Conservation (phyloP, 1,140 invertebrate genomes). For the Drosophila kikkawai region DNA sequence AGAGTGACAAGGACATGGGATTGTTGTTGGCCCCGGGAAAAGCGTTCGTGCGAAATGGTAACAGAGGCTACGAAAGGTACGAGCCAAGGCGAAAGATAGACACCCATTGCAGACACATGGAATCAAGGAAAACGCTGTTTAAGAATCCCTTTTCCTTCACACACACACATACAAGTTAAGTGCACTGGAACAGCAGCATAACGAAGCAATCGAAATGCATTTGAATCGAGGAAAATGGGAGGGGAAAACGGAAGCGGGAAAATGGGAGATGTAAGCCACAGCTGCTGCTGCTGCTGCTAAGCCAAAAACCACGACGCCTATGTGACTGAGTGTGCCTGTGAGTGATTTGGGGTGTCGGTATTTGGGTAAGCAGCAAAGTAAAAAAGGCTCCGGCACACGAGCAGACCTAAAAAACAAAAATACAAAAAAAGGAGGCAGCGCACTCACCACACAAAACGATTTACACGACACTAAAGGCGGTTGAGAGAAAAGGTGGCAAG, state of each 20-base stretch:
- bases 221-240: slow-evolving; percentile 57
- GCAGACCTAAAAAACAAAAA: slow-evolving; percentile 49
- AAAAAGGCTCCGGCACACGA: slow-evolving; percentile 31
- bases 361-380: slow-evolving; percentile 36
- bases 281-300: slow-evolving; percentile 35
- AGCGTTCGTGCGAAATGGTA: slow-evolving; percentile 58
- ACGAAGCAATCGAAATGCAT: slow-evolving; percentile 81
- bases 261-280: slow-evolving; percentile 34
- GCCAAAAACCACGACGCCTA: slow-evolving; percentile 20
- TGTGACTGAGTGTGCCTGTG: slow-evolving; percentile 31
- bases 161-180: slow-evolving; percentile 56
- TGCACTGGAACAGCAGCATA: slow-evolving; percentile 66
- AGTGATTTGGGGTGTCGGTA: slow-evolving; percentile 39
- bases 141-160: slow-evolving; percentile 45
- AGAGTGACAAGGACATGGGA: slow-evolving; percentile 37
- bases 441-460: slow-evolving; percentile 77
- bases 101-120: slow-evolving; percentile 46
- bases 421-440: slow-evolving; percentile 54
- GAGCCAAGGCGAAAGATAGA: slow-evolving; percentile 23
- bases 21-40: slow-evolving; percentile 29
- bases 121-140: slow-evolving; percentile 69
- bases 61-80: slow-evolving; percentile 53
- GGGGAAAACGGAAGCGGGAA: slow-evolving; percentile 16
- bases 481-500: slow-evolving; percentile 31
- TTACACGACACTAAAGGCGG: slow-evolving; percentile 77